A percentile compares a stretch with the other conserved stretches of the same genome.
Conservation (phyloP, 2,888 invertebrate genomes). For the Plusia festucae region DNA sequence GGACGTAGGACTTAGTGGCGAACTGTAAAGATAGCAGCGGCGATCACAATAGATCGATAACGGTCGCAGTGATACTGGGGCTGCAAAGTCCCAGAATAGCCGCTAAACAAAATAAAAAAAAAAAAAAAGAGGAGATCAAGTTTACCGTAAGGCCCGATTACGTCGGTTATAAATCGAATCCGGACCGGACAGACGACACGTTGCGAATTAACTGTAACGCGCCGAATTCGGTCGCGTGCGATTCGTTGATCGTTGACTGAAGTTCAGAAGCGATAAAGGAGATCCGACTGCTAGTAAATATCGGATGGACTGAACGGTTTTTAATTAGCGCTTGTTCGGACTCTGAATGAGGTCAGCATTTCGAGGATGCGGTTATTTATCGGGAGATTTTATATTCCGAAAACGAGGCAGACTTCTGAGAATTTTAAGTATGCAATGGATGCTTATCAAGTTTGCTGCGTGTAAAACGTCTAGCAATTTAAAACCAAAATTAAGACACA, state of each 20-base stretch:
- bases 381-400: conserved; percentile 6
- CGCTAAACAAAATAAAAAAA: no score
- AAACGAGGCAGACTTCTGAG: conserved; percentile 9
- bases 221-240: conserved; percentile 76
- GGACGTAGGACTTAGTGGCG: no score
- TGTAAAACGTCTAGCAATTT: conserved; percentile 45
- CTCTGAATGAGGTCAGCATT: conserved; percentile 29
- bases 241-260: conserved; percentile 50
- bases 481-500: conserved; percentile 47
- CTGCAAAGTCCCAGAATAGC: no score
- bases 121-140: conserved; percentile 71
- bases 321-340: conserved; percentile 38
- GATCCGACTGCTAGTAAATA: conserved; percentile 30
- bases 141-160: conserved; percentile 83
- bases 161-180: conserved; percentile 83
- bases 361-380: conserved; percentile 31
- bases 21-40: no score
- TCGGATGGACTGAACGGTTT: conserved; percentile 24
- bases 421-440: conserved; percentile 34
- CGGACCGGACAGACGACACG: conserved; percentile 65
- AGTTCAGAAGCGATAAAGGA: conserved; percentile 44
- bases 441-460: conserved; percentile 35
- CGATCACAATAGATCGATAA: no score
- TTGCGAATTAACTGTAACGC: conserved; percentile 79
- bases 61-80: no score